Base-by-base conservation (phyloP, 2,113 vertebrate genomes). In the Psephotus haematonotus region DNA sequence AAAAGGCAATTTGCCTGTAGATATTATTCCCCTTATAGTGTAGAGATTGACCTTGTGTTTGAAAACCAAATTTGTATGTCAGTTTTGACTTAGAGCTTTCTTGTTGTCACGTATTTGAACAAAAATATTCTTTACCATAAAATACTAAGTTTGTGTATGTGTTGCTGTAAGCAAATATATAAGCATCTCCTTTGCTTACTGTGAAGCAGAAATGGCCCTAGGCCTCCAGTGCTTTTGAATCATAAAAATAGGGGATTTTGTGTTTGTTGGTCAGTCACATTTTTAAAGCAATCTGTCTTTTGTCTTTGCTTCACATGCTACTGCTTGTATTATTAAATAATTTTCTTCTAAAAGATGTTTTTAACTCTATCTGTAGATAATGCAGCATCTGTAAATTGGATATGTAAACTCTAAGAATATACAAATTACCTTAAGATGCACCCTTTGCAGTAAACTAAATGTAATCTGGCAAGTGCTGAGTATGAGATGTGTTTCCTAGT, bases 231-330 rank as follows among this genome's bases (percentile, higher is more conserved):
- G 46, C 39, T 92, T 94, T 90, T 44, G 11, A 28, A 35, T 88
- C 29, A 59, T 80, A 39, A 74, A 85, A 41, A 75, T n/a, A 74
- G n/a, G 17, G n/a, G 23, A 70, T 93, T 88, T 86, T 64, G 10
- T 83, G 10, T 86, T 33, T 63, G 59, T 24, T 90, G 90, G 79
- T 92, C 47, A 82, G 82, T 37, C 15, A 17, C 68, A 11, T 88
- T 93, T 93, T 88, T 80, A 47, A 88, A 82, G 50, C 71, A 74
- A n/a, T 87, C 55, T 82, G 15, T 72, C 68, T 93, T 82, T 86
- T 93, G 75, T 86, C 41, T 90, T 91, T 72, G 59, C 37, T 74
- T 87, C 55, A 31, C 39, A 47, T 33, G 3, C 57, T 78, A 15
- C 20, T 82, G 8, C n/a, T 90, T 71, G 8, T 83, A 27, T 55